Conservation (phyloP, 30 jellyfish, hydroid and myxozoan species). For the Pseudorhiza aurosa region DNA sequence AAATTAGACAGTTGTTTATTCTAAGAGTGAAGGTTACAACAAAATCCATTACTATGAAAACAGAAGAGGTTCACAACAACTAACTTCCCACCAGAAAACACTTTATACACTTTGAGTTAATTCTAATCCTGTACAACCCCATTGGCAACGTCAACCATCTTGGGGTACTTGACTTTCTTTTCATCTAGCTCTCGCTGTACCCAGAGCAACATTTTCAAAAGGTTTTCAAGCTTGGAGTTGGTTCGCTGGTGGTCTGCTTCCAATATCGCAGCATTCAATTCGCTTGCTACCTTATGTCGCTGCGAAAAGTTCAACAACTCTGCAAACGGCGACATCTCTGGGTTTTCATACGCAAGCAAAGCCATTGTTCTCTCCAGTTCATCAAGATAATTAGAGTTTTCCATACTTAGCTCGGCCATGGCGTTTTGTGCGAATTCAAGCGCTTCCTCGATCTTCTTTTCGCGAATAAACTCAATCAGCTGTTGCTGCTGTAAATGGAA, state of each 20-base stretch:
- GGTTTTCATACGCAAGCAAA: slow-evolving; percentile 88
- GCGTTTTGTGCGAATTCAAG: slow-evolving; percentile 87
- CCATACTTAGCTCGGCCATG: slow-evolving; percentile 91
- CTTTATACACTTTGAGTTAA: no score
- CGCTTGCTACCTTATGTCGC: slow-evolving; percentile 93
- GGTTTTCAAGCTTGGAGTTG: slow-evolving; percentile 77
- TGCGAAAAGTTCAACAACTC: slow-evolving; percentile 83
- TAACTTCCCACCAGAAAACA: no score
- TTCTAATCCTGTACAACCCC: slow-evolving; percentile 62
- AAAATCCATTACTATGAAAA: no score
- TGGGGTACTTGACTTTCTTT: slow-evolving; percentile 84
- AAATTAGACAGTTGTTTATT: no score
- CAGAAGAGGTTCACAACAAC: no score
- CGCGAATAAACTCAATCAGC: slow-evolving; percentile 87
- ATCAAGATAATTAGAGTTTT: slow-evolving; percentile 69
- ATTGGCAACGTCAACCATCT: slow-evolving; percentile 84
- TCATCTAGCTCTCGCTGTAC: slow-evolving; percentile 86
- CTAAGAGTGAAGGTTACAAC: no score
- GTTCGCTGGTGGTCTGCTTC: slow-evolving; percentile 96
- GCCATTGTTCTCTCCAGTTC: slow-evolving; percentile 96
- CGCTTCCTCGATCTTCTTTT: slow-evolving; percentile 81
- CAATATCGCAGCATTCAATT: slow-evolving; percentile 91
- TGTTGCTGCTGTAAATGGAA: slow-evolving; percentile 97
- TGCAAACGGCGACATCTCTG: slow-evolving; percentile 90
- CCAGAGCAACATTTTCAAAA: slow-evolving; percentile 88